Evolutionary conservation across 1,140 invertebrate species (phyloP), one percentile per base, ranked within the genome.

Genomic region (Drosophila novamexicana): DNA sequence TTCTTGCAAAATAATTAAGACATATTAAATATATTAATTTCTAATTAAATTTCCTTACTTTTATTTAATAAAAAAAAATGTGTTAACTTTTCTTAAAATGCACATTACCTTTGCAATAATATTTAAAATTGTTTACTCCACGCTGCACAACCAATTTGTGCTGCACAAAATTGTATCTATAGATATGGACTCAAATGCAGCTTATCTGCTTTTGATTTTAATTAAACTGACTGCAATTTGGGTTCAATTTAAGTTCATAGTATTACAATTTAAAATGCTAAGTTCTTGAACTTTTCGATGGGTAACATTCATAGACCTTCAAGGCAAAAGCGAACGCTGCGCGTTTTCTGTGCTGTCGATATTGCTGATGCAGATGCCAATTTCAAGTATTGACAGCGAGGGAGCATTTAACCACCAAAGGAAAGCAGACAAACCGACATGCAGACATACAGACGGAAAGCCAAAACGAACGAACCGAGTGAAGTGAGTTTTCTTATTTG

Each of bases 301-400:
- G 37, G 44, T 37, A 61, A 52, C 42, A 10, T 12, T 2, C 40
- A 10, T 45, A 45, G 40, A n/a, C 18, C 45, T 44, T 53, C 16
- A 9, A 37, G 40, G 9, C 10, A 12, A 39, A 45, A 65, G 40
- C 18, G n/a, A 47, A 42, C 45, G 53, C 54, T 50, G 61, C 36
- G 29, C 53, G 49, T 57, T 6, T 54, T 6, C 8, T 40, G 62
- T 29, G 22, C 54, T 69, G 49, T 64, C 53, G 34, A 45, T 61
- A 47, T 61, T 69, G 50, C 65, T 36, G 57, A 61, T 68, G 56
- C 42, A 44, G 71, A 34, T 69, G 69, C 75, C 79, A 86, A 85
- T 86, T 85, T 73, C 71, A 59, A 67, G 59, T 73, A 86, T 86
- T 86, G 82, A 86, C 78, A 81, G 71, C 75, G 61, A 62, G 82